Conservation (phyloP, 2,113 vertebrate genomes). For the Toxotes chatareus region DNA sequence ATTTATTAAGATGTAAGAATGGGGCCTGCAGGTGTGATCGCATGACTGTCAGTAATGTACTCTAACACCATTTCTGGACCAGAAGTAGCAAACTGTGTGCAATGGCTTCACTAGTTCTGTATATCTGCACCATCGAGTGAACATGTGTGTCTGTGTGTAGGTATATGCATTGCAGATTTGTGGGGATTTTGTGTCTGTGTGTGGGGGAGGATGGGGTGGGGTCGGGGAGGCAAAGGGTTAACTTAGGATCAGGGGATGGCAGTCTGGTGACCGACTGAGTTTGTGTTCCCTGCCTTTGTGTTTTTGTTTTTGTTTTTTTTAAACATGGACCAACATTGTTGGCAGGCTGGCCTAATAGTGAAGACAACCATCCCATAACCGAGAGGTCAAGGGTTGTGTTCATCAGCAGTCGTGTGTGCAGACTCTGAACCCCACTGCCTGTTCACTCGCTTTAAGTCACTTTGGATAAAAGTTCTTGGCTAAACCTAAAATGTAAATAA, state of each 20-base stretch:
- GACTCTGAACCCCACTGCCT: slow-evolving; percentile 31
- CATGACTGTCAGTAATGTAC: slow-evolving; percentile 72
- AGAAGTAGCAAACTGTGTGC: slow-evolving; percentile 75
- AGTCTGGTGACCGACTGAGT: slow-evolving; percentile 43
- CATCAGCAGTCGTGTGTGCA: slow-evolving; percentile 34
- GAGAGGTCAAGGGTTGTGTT: slow-evolving; percentile 24
- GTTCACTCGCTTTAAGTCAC: slow-evolving; percentile 71
- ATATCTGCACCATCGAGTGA: slow-evolving; percentile 70
- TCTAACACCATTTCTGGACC: slow-evolving; percentile 68
- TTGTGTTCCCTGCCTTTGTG: slow-evolving; percentile 35
- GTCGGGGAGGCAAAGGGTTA: slow-evolving; percentile 13
- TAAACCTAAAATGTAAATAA: slow-evolving; percentile 66
- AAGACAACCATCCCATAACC: slow-evolving; percentile 6
- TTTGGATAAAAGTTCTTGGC: slow-evolving; percentile 71
- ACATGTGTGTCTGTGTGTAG: slow-evolving; percentile 25
- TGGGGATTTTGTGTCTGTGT: slow-evolving; percentile 29
- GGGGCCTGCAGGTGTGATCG: slow-evolving; percentile 78
- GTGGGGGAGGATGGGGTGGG: slow-evolving; percentile 8
- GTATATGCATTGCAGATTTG: slow-evolving; percentile 17
- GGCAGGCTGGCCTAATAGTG: slow-evolving; percentile 32
- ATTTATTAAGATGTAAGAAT: slow-evolving; percentile 89
- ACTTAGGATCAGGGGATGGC: slow-evolving; percentile 38
- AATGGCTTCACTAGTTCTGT: slow-evolving; percentile 77
- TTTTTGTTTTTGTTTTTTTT: not conserved
- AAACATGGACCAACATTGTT: slow-evolving; percentile 32